Evolutionary conservation across 2,797 vertebrate genomes (phyloP), one percentile per base, ranked within the genome.

Genomic region (Pampus argenteus): DNA sequence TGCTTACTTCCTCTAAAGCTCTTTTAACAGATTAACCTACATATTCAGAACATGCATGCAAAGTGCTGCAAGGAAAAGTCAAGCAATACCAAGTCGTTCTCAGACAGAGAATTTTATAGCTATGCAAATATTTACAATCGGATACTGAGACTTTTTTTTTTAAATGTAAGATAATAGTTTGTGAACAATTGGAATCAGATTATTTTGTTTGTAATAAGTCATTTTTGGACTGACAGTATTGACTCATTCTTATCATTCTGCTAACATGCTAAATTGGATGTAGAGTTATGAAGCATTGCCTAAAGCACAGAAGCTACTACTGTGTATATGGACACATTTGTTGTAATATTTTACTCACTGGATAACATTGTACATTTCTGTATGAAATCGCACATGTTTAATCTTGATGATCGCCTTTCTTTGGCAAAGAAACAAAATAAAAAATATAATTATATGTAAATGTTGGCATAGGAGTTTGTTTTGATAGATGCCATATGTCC

Each of bases 51-150:
- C 29, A 60, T 68, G 59, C 29, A 36, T 2, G 1, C 15, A 15
- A 61, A 76, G 23, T 54, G 64, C 60, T 78, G 48, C 3, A 17
- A 72, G 56, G 26, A 76, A 67, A 54, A 54, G 13, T 51, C 3
- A 29, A 79, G 56, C 52, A 76, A 65, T 49, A 71, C 59, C 11
- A 72, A 58, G 4, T 40, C 1, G 26, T 67, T 76, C 55, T 81
- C 61, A 74, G 52, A n/a, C n/a, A 78, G 56, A 67, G 45, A 62
- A 68, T 61, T 58, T 55, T 36, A 50, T 31, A 63, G 28, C 79
- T 86, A 86, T 90, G 80, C 81, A 89, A 86, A 68, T 9, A 64
- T 2, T 64, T 6, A 66, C 3, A 54, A 52, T 54, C 2, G 20
- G 60, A 25, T 44, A 17, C 5, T 67, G 52, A 66, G 28, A 60